phyloP scores from a whole-genome alignment of 2,113 vertebrate genomes.

The Tachysurus fulvidraco region DNA sequence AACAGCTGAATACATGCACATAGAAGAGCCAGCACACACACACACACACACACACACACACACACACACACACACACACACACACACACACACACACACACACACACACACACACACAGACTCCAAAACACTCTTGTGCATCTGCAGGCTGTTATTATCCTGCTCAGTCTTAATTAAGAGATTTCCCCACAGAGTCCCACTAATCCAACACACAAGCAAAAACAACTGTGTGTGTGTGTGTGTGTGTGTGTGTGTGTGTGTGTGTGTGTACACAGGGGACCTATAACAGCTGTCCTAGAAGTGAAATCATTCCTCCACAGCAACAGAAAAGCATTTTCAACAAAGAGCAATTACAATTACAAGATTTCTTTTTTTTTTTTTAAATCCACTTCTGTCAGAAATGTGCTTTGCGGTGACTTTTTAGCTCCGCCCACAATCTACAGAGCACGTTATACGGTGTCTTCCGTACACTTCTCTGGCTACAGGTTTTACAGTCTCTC shows the following conservation, averaged over 20 bases:
- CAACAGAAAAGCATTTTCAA: background rate
- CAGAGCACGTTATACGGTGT: background rate
- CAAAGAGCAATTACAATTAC: background rate
- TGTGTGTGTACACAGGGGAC: background rate
- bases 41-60: constrained; percentile 3
- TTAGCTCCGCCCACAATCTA: background rate
- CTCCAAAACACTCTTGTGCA: constrained; percentile 20
- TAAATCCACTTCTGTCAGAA: background rate
- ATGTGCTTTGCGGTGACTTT: background rate
- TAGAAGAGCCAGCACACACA: constrained; percentile 11
- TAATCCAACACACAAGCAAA: constrained; percentile 5
- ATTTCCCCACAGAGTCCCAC: constrained; percentile 25
- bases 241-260: background rate
- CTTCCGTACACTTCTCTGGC: background rate
- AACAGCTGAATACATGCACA: background rate
- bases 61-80: constrained; percentile 27
- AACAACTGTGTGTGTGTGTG: background rate
- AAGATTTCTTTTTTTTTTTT: background rate
- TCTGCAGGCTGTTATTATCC: constrained; percentile 46
- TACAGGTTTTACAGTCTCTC: background rate
- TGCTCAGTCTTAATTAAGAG: constrained; percentile 44
- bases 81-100: constrained; percentile 17
- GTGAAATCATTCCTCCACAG: constrained; percentile 9
- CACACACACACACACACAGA: constrained; percentile 1
- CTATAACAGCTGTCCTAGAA: background rate